Evolutionary conservation across 2,113 vertebrate species (phyloP), one percentile per base, ranked within the genome.

Genomic region (Nothocercus nigrocapillus): DNA sequence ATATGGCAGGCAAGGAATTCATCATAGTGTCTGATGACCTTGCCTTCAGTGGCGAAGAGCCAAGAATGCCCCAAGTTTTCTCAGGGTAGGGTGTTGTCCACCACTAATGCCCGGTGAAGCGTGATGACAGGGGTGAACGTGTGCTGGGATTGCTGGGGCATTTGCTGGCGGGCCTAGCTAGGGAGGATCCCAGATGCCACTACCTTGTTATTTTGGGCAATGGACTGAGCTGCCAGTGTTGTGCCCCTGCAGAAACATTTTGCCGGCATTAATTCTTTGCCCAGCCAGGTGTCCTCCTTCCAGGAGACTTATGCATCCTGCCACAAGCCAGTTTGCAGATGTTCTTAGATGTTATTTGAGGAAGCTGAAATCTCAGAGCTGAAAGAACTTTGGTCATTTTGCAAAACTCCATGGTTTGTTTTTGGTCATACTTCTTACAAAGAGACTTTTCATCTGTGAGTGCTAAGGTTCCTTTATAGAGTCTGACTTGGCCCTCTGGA

Each of bases 41-140:
- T 97, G 97, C 91, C 92, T 97, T 88, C 78, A 56, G 81, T 44
- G 94, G 88, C 25, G 0, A 21, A 47, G 80, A 89, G 98, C 98
- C 98, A 98, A 92, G 97, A 98, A 98, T 90, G 91, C 73, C 97
- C 97, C 97, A 88, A 96, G 96, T 95, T 97, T 98, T 97, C 92
- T 96, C 27, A 82, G 98, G 97, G 97, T 96, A 98, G 59, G 97
- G 98, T 95, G 92, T 75, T 93, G 90, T 81, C 95, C 92, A 88
- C 97, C 88, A 85, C 91, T 97, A 94, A 97, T 97, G 96, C 91
- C 95, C 77, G 11, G 79, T 66, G 78, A 92, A 89, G 95, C 9
- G 8, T 95, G 98, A 93, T 97, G 98, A 96, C 97, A 98, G 97
- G 96, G 85, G 80, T 94, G 96, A 97, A 92, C 1, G 3, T 18